A percentile compares a stretch with the other conserved stretches of the same genome.
Conservation (phyloP, 2,797 vertebrate species). For the Squalus acanthias region DNA sequence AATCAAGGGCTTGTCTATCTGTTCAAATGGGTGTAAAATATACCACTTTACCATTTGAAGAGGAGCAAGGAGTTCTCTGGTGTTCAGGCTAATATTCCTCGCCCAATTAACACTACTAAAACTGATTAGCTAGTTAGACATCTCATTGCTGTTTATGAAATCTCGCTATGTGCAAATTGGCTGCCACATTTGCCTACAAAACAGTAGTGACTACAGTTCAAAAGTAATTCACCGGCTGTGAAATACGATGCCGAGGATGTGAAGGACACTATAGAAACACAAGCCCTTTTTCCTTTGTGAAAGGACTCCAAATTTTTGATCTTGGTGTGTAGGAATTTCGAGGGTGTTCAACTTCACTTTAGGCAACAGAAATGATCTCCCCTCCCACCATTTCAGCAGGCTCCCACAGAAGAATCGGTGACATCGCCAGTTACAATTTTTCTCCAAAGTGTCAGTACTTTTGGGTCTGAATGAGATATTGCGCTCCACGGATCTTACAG, state of each 20-base stretch:
- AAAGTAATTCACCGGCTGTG: not conserved
- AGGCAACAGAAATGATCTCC: not conserved
- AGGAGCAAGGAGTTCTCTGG: too few relatives aligned
- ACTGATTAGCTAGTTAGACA: too few relatives aligned
- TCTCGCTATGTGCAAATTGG: too few relatives aligned
- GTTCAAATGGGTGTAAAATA: not conserved
- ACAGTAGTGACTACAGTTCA: too few relatives aligned
- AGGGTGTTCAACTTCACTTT: not conserved
- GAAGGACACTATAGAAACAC: too few relatives aligned
- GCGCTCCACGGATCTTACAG: not conserved
- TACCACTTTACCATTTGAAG: not conserved
- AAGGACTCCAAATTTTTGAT: not conserved
- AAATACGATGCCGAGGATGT: not conserved
- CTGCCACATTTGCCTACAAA: too few relatives aligned
- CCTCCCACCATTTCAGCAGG: too few relatives aligned
- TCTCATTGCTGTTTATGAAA: too few relatives aligned
- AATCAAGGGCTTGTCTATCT: not conserved
- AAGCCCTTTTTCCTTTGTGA: not conserved
- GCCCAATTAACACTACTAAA: too few relatives aligned
- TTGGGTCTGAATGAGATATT: not conserved
- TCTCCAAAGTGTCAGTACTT: too few relatives aligned
- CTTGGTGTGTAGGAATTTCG: not conserved
- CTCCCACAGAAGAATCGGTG: not conserved
- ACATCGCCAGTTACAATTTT: not conserved
- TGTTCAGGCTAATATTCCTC: not conserved